Percentiles rank a stretch among this genome's conserved stretches.
phyloP scores from a whole-genome alignment of 2,113 vertebrate genomes.

The Caracal caracal region DNA sequence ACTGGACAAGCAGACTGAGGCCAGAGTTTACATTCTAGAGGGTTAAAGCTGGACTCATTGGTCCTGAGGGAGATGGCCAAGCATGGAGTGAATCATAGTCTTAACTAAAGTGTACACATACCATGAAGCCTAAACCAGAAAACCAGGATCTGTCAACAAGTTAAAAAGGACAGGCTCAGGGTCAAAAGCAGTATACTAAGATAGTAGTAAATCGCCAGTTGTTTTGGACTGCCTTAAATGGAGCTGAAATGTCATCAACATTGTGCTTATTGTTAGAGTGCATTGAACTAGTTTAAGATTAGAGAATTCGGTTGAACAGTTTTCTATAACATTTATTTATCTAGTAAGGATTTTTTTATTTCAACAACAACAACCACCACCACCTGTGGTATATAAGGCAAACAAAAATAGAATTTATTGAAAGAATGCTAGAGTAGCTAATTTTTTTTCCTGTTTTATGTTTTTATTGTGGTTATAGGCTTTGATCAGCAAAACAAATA shows the following conservation, averaged over 20 bases:
- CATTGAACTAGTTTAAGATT: not conserved
- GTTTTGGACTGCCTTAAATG: not conserved
- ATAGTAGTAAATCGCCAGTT: not conserved
- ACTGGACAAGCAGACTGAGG: not conserved
- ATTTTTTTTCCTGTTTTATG: constrained; percentile 59
- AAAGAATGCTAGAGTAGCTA: not conserved
- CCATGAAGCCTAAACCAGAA: not conserved
- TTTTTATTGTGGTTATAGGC: constrained; percentile 65
- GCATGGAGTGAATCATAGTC: not conserved
- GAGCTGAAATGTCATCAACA: not conserved
- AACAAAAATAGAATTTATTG: not conserved
- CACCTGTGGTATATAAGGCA: not conserved
- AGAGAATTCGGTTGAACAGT: not conserved
- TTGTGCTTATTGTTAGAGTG: not conserved
- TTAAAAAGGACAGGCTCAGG: not conserved
- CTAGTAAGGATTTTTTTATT: not conserved
- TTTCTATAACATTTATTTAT: not conserved
- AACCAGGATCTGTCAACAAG: not conserved
- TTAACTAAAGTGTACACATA: not conserved
- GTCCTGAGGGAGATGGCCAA: not conserved
- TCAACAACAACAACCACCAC: not conserved
- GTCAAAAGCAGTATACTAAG: not conserved
- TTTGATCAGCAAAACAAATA: constrained; percentile 62
- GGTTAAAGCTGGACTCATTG: not conserved
- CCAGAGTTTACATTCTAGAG: not conserved